Evolutionary conservation across 2,797 vertebrate genomes (phyloP), one percentile per base, ranked within the genome.

Genomic region (Cheirogaleus major): DNA sequence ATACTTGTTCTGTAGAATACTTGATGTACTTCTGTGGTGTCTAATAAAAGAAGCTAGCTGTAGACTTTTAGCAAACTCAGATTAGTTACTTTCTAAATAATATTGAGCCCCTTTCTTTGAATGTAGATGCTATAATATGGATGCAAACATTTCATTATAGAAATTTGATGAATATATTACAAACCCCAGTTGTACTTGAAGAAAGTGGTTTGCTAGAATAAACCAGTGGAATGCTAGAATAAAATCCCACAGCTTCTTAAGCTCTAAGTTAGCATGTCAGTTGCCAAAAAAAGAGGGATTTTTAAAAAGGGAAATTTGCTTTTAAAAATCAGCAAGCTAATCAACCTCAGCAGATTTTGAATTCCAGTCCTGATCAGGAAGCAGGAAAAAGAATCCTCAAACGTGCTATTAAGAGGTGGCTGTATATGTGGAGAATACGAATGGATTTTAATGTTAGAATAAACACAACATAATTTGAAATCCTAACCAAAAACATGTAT

Each of bases 381-480:
- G 59, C 72, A 55, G 35, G 88, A 61, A 75, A 76, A 78, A 91
- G 55, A 91, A 91, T 57, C 69, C 88, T 95, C 73, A n/a, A 23
- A 79, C 65, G 85, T 80, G 18, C 96, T 61, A 3, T 91, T 91
- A 89, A 72, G 95, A 89, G 61, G 75, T 86, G 38, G 45, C 65
- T 73, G 63, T 76, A 1, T 80, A 85, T 13, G 67, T 63, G 61
- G 72, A 92, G 84, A 94, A 93, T 84, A 25, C 85, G 85, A 73
- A 82, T 84, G 45, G 83, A 95, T 96, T 95, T 96, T 94, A 91
- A 85, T 50, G 50, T 96, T 95, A 87, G 89, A 83, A 72, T 84
- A 97, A 96, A 81, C 32, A 59, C 50, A 78, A 50, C 75, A 25
- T 83, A 41, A 87, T 84, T 57, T 63, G 69, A 91, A 91, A 93